Evolutionary conservation across 2,888 invertebrate species (phyloP).

Genomic region (Chymomyza amoena): DNA sequence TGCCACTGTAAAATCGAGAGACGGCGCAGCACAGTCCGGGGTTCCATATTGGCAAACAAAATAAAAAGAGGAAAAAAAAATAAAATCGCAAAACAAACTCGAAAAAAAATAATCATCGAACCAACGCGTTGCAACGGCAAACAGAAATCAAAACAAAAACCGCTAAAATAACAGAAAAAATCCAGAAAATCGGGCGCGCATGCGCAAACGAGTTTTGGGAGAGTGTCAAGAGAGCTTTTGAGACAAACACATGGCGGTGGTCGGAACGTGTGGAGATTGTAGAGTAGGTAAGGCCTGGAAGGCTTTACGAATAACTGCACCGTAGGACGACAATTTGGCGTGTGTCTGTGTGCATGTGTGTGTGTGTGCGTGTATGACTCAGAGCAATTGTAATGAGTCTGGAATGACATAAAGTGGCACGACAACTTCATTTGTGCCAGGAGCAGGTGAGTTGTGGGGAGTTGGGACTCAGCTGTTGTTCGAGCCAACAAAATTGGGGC

Average conservation of each 20-base stretch:
- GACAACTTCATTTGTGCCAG: conserved; percentile 64
- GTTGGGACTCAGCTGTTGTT: conserved; percentile 43
- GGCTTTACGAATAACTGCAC: background rate
- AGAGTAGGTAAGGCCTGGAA: background rate
- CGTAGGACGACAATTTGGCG: background rate
- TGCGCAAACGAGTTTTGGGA: conserved; percentile 60
- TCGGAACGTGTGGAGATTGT: background rate
- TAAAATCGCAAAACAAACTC: conserved; percentile 21
- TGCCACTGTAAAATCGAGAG: conserved; percentile 56
- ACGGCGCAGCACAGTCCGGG: background rate
- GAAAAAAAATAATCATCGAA: conserved; percentile 16
- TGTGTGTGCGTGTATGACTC: background rate
- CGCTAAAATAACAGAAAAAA: conserved; percentile 69
- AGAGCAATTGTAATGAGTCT: background rate
- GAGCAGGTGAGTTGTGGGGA: conserved; percentile 12
- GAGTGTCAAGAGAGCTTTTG: background rate
- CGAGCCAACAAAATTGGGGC: conserved; percentile 71
- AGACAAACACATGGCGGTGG: background rate
- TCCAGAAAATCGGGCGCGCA: conserved; percentile 58
- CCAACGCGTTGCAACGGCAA: conserved; percentile 69
- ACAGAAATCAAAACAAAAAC: conserved; percentile 72
- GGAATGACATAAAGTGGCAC: conserved; percentile 26
- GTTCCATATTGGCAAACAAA: conserved; percentile 7
- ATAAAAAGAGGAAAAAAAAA: conserved; percentile 4
- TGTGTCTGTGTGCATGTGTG: background rate